Conservation (phyloP, 2,888 invertebrate species). For the Tetropium fuscum region DNA sequence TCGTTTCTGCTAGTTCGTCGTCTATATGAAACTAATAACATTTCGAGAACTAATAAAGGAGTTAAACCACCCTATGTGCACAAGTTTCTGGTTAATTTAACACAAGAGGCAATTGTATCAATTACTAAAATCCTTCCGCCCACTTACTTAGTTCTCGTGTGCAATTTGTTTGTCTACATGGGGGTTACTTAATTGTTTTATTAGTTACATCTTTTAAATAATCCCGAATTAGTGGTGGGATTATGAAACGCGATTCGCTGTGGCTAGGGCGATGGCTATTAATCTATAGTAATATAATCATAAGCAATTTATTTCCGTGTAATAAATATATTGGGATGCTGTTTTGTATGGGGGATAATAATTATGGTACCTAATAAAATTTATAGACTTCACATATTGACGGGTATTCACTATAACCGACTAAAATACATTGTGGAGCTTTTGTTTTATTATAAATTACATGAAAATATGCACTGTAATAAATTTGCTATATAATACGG, state of each 20-base stretch:
- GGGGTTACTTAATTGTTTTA: constrained; percentile 53
- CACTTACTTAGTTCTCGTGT: constrained; percentile 50
- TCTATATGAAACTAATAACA: too few relatives aligned
- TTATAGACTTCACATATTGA: too few relatives aligned
- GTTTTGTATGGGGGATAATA: too few relatives aligned
- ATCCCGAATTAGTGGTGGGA: constrained; percentile 27
- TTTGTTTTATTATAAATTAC: too few relatives aligned
- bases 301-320: too few relatives aligned
- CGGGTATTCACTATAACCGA: too few relatives aligned
- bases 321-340: too few relatives aligned
- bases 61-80: constrained; percentile 32
- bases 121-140: constrained; percentile 55
- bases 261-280: constrained; percentile 21
- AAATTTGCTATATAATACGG: too few relatives aligned
- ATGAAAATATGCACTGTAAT: too few relatives aligned
- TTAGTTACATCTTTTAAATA: constrained; percentile 41
- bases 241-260: constrained; percentile 25
- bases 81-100: constrained; percentile 39
- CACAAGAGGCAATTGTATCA: constrained; percentile 51
- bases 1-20: too few relatives aligned
- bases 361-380: too few relatives aligned
- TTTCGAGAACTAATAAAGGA: constrained; percentile 17
- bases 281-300: constrained; percentile 31
- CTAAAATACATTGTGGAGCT: too few relatives aligned
- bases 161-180: constrained; percentile 49